Base-by-base conservation (phyloP, 2,113 vertebrate genomes). In the Leucopsar rothschildi region DNA sequence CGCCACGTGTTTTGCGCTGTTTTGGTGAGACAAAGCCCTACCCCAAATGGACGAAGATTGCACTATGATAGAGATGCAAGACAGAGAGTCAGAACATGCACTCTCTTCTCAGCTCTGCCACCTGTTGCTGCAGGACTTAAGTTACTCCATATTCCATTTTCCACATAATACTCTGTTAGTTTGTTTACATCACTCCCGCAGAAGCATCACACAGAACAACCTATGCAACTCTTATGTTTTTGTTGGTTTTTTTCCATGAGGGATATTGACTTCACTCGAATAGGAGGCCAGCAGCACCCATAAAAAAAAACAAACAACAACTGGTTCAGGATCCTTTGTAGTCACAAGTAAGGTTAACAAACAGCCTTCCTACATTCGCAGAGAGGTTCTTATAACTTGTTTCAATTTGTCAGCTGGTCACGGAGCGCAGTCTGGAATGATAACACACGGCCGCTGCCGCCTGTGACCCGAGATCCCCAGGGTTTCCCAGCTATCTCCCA, bases 221-320 rank as follows among this genome's bases (percentile, higher is more conserved):
- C 24, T 22, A 17, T 4, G n/a, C 21, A 68, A 39, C 37, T 33
- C 20, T 2, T 2, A 2, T 5, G 3, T 0, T n/a, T 11, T 40
- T 40, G 14, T 13, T 6, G 13, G 53, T 57, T 49, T 44, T 53
- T 35, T 65, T 11, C 47, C n/a, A 35, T 6, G 12, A 47, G 19
- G 11, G 15, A 6, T 24, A 44, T 1, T 44, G 44, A 20, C 42
- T 37, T 73, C 47, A 20, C 28, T 52, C 3, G 2, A 35, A 20
- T 5, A 47, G 18, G 12, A 69, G 20, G 65, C 29, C 59, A 31
- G 44, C 8, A 37, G 49, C 0, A 5, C 5, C 14, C 24, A 14
- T 14, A 19, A 31, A 70, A 39, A 47, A 44, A 31, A 17, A 11
- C 15, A 53, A 53, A 16, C 27, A 37, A 65, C 52, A 57, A 24